Evolutionary conservation across 2,113 vertebrate species (phyloP).

Genomic region (Oryzias melastigma): DNA sequence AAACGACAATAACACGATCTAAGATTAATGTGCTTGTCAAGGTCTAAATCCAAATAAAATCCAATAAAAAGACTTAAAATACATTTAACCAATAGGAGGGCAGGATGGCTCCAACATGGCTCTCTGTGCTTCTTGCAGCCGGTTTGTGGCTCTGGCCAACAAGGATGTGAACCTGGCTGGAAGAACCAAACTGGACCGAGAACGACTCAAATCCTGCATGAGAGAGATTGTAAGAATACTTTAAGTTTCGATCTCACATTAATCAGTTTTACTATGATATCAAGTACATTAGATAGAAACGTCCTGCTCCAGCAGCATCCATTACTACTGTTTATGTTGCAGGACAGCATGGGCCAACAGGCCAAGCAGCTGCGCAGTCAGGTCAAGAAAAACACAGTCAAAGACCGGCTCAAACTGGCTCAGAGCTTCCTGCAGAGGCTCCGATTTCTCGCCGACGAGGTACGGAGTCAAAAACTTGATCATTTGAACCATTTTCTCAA

Average conservation of each 20-base stretch:
- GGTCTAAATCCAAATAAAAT: too few relatives aligned
- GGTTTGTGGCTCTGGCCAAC: constrained; percentile 86
- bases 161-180: constrained; percentile 87
- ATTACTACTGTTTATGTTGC: neutral
- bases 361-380: constrained; percentile 86
- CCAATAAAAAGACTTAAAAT: too few relatives aligned
- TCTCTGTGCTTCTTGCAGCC: constrained; percentile 71
- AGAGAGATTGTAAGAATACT: constrained; percentile 84
- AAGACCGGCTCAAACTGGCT: constrained; percentile 88
- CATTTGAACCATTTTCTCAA: neutral
- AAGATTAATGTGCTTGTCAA: too few relatives aligned
- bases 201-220: constrained; percentile 93
- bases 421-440: constrained; percentile 94
- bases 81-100: too few relatives aligned
- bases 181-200: constrained; percentile 88
- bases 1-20: too few relatives aligned
- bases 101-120: too few relatives aligned
- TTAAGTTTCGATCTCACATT: neutral
- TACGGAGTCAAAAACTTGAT: constrained; percentile 41
- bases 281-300: too few relatives aligned
- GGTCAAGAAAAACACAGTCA: constrained; percentile 91
- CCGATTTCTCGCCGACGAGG: constrained; percentile 92
- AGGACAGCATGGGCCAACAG: constrained; percentile 96
- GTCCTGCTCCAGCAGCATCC: neutral
- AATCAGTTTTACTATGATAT: too few relatives aligned